A percentile compares a stretch with the other conserved stretches of the same genome.
These are phyloP conservation scores for Crossaster papposus DNA, from an alignment of 53 echinoderm and acorn worm species.

Conservation along the genomic window DNA sequence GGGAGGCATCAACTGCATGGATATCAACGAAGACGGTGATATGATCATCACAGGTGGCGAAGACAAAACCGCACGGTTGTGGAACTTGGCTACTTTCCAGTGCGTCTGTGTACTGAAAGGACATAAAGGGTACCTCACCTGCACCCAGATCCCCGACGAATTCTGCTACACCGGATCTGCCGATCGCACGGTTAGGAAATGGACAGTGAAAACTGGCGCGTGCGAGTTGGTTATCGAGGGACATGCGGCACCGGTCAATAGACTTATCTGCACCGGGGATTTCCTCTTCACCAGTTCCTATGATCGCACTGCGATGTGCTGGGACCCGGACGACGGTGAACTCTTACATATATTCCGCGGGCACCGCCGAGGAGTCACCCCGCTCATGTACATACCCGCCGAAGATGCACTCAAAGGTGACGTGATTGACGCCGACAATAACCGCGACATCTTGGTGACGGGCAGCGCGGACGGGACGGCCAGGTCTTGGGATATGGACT, in stretches of 20 bases:
- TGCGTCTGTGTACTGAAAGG: conserved; percentile 68
- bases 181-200: conserved; percentile 90
- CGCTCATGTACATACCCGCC: conserved; percentile 98
- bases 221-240: conserved; percentile 86
- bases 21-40: conserved; percentile 76
- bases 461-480: conserved; percentile 94
- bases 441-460: conserved; percentile 90
- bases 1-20: conserved; percentile 91
- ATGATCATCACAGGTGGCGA: conserved; percentile 88
- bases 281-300: conserved; percentile 97
- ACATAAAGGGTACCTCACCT: conserved; percentile 87
- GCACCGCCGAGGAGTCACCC: conserved; percentile 87
- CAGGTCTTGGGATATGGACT: conserved; percentile 99
- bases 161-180: conserved; percentile 90
- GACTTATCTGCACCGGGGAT: conserved; percentile 96
- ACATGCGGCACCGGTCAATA: conserved; percentile 85
- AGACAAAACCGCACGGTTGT: conserved; percentile 83
- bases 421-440: conserved; percentile 89
- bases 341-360: conserved; percentile 97
- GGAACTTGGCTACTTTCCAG: conserved; percentile 69
- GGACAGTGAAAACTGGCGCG: conserved; percentile 73
- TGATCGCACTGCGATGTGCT: conserved; percentile 99
- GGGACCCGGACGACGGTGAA: conserved; percentile 99
- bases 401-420: conserved; percentile 97
- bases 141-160: conserved; percentile 83